Percentiles rank a stretch among this genome's conserved stretches.
Evolutionary conservation across 1,140 invertebrate species (phyloP).

Genomic region (Caenorhabditis tropicalis): DNA sequence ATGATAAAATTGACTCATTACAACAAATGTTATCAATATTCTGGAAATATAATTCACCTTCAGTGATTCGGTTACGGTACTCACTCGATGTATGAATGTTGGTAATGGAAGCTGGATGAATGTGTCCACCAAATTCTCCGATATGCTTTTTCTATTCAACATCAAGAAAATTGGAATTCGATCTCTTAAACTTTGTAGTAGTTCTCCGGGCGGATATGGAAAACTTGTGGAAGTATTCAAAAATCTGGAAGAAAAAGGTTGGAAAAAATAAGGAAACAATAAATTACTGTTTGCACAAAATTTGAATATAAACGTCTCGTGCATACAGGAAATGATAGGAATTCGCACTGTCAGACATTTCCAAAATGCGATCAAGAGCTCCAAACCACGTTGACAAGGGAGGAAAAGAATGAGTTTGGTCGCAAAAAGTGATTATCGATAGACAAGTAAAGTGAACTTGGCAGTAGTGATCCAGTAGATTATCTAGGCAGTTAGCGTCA

Average conservation of each 20-base stretch:
- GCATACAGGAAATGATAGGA: too few relatives aligned
- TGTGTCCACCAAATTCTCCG: not conserved
- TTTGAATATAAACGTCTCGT: not conserved
- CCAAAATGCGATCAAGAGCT: not conserved
- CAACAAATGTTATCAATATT: not conserved
- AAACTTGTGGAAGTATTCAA: not conserved
- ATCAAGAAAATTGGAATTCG: not conserved
- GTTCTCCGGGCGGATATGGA: not conserved
- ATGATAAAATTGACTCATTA: not conserved
- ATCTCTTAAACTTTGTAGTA: not conserved
- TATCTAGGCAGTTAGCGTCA: not conserved
- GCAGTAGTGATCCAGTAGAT: not conserved
- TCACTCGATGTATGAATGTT: too few relatives aligned
- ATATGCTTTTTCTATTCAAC: too few relatives aligned
- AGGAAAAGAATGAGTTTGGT: not conserved
- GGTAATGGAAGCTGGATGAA: too few relatives aligned
- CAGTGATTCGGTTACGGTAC: too few relatives aligned
- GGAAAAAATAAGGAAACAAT: too few relatives aligned
- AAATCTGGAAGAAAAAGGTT: not conserved
- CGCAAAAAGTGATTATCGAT: not conserved
- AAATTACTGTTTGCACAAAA: not conserved
- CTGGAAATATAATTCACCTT: not conserved
- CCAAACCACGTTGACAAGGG: not conserved
- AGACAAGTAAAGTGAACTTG: constrained; percentile 2
- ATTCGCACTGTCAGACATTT: too few relatives aligned